A percentile compares a stretch with the other conserved stretches of the same genome.
Evolutionary conservation across 2,113 vertebrate genomes (phyloP).

Genomic region (Dicentrarchus labrax): DNA sequence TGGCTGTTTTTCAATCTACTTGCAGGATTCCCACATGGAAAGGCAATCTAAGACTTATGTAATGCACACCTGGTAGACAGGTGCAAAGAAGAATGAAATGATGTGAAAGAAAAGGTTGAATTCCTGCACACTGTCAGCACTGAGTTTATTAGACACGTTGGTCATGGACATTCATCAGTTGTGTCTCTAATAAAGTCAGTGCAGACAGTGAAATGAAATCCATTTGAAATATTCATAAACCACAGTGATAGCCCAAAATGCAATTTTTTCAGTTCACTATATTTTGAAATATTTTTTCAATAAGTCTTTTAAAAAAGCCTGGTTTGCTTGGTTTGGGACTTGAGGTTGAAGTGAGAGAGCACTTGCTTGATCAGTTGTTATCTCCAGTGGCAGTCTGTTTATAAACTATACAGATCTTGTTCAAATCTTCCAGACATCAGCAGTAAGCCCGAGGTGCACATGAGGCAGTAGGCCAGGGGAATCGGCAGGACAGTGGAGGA

Average conservation of each 20-base stretch:
- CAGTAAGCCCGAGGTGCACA: conserved; percentile 11
- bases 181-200: background rate
- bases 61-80: background rate
- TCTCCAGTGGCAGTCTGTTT: conserved; percentile 7
- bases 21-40: background rate
- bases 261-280: background rate
- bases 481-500: background rate
- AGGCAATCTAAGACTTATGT: background rate
- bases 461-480: conserved; percentile 10
- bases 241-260: too few species aligned
- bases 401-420: too few species aligned
- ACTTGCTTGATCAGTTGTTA: conserved; percentile 1
- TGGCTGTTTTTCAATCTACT: background rate
- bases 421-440: background rate
- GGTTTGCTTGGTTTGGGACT: background rate
- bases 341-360: conserved; percentile 17
- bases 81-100: background rate
- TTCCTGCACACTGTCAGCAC: too few species aligned
- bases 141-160: background rate
- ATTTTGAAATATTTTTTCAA: background rate
- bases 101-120: too few species aligned
- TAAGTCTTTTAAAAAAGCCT: background rate
- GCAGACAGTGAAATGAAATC: too few species aligned
- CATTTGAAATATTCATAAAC: background rate
- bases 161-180: background rate